These are phyloP conservation scores for Chrysaora quinquecirrha DNA, from an alignment of 30 jellyfish, hydroid and myxozoan species.

Conservation along the genomic window DNA sequence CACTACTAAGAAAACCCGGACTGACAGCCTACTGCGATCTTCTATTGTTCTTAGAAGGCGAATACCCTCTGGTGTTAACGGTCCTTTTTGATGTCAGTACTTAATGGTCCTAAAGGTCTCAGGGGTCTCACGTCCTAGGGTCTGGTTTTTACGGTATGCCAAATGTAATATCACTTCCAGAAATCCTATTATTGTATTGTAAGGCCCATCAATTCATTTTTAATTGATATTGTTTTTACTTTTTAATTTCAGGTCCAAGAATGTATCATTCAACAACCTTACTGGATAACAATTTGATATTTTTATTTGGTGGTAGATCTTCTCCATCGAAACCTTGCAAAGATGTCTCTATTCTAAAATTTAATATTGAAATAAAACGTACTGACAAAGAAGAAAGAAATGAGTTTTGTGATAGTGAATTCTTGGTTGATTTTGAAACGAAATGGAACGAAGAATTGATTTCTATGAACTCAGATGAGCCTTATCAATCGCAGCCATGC, in stretches of 20 bases:
- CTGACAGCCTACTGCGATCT: too few species aligned
- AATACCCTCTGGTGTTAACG: too few species aligned
- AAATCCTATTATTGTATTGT: neutral
- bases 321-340: conserved; percentile 79
- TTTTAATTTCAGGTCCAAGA: conserved; percentile 16
- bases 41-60: too few species aligned
- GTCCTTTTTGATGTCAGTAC: too few species aligned
- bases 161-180: too few species aligned
- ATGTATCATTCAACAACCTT: conserved; percentile 58
- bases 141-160: too few species aligned
- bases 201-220: neutral
- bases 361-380: neutral
- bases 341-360: conserved; percentile 33
- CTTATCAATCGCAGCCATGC: neutral
- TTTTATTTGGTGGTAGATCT: conserved; percentile 87
- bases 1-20: too few species aligned
- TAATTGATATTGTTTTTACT: neutral
- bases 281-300: conserved; percentile 34
- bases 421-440: neutral
- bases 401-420: neutral
- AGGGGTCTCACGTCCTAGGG: too few species aligned
- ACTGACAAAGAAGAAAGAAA: neutral
- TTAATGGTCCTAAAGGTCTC: too few species aligned
- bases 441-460: neutral
- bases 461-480: neutral